Percentiles rank a stretch among this genome's conserved stretches.
These are phyloP conservation scores for Coracias cyanogaster DNA, from an alignment of 2,797 vertebrate species.

Conservation along the genomic window DNA sequence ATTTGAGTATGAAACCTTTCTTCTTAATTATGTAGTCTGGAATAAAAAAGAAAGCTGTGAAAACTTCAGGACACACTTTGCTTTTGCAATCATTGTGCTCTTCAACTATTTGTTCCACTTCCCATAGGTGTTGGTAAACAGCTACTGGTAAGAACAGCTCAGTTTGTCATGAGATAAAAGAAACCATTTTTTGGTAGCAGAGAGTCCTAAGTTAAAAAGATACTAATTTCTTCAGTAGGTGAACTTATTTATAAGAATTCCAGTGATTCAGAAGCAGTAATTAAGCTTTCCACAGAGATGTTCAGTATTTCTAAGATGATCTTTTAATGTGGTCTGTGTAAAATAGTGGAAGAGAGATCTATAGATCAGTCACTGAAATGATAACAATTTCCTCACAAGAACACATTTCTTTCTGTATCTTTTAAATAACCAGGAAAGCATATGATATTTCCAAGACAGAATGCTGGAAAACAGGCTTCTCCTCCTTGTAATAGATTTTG, in stretches of 20 bases:
- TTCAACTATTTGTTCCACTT: not conserved
- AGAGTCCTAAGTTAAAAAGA: not conserved
- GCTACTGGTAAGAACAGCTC: not conserved
- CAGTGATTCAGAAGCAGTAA: not conserved
- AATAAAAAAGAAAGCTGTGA: not conserved
- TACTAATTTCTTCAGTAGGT: not conserved
- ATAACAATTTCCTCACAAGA: not conserved
- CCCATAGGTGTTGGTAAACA: not conserved
- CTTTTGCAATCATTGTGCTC: not conserved
- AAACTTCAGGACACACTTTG: not conserved
- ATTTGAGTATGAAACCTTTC: not conserved
- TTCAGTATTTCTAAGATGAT: not conserved
- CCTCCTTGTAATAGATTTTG: not conserved
- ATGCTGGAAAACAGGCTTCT: not conserved
- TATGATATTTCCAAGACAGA: not conserved
- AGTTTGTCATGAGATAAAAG: not conserved
- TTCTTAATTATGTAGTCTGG: not conserved
- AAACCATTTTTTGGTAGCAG: not conserved
- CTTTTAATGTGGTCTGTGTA: not conserved
- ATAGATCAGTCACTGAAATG: not conserved
- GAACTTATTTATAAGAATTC: not conserved
- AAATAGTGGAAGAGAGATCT: not conserved
- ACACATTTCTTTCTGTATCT: not conserved
- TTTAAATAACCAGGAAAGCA: not conserved
- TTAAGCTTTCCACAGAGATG: not conserved